Percentiles rank a stretch among this genome's conserved stretches.
Evolutionary conservation across 2,113 vertebrate genomes (phyloP).

Genomic region (Axis porcinus): DNA sequence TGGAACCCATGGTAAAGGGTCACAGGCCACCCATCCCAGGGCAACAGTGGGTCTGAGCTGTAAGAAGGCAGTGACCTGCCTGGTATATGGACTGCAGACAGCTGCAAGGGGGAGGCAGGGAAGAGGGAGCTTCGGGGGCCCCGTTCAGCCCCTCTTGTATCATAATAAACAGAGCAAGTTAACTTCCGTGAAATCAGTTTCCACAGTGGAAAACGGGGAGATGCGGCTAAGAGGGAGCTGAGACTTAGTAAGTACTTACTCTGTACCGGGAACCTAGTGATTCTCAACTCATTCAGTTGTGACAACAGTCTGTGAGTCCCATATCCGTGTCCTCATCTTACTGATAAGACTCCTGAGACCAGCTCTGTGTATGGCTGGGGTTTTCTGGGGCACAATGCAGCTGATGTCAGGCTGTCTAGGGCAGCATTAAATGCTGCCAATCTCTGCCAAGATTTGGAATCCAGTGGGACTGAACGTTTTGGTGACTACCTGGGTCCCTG

Average conservation of each 20-base stretch:
- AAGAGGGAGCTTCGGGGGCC: not conserved
- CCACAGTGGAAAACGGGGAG: not conserved
- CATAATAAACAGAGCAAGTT: not conserved
- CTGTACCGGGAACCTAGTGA: too few species aligned
- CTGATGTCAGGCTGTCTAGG: not conserved
- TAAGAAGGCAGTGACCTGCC: not conserved
- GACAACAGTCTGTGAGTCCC: not conserved
- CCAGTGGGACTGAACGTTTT: not conserved
- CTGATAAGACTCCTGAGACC: not conserved
- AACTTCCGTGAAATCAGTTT: not conserved
- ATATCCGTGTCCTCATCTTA: not conserved
- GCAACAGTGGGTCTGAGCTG: not conserved
- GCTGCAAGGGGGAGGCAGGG: not conserved
- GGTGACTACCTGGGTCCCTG: not conserved
- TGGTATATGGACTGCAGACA: not conserved
- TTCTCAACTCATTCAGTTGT: not conserved
- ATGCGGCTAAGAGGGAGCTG: fast-evolving
- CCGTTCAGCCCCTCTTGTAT: not conserved
- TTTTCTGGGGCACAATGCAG: not conserved
- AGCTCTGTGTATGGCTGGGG: not conserved
- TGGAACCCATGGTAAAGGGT: not conserved
- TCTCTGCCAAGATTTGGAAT: not conserved
- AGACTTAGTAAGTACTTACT: not conserved
- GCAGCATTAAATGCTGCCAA: not conserved
- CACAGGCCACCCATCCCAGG: not conserved